These are phyloP conservation scores for Frankliniella intonsa DNA, from an alignment of 2,888 invertebrate species.

Conservation along the genomic window DNA sequence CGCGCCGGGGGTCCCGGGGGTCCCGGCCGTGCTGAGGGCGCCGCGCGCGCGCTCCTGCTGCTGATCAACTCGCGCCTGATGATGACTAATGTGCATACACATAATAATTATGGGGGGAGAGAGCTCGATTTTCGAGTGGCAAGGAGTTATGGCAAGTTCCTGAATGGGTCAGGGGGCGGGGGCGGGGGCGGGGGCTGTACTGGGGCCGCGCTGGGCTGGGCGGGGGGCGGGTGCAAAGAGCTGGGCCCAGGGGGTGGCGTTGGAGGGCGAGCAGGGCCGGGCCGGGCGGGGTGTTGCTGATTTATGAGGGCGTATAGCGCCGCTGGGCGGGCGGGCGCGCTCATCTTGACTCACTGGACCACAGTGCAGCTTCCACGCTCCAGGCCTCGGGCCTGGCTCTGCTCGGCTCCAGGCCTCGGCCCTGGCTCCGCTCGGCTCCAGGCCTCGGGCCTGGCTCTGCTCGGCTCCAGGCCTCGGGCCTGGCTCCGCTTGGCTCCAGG, in stretches of 20 bases:
- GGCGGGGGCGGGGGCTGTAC: not conserved
- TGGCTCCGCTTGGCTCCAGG: too few species aligned
- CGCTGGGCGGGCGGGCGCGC: slow-evolving; percentile 4
- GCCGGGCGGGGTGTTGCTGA: not conserved
- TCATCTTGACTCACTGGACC: not conserved
- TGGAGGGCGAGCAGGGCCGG: not conserved
- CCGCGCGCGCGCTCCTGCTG: too few species aligned
- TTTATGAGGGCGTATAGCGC: slow-evolving; percentile 13
- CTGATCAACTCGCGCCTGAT: too few species aligned
- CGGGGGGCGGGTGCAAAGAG: not conserved
- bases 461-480: too few species aligned
- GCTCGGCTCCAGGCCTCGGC: too few species aligned
- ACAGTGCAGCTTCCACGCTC: not conserved
- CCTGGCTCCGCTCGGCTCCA: too few species aligned
- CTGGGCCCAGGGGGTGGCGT: not conserved
- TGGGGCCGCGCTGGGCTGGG: not conserved
- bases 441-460: too few species aligned
- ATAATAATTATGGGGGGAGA: not conserved
- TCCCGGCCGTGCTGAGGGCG: too few species aligned
- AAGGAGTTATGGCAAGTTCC: not conserved
- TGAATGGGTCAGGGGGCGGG: not conserved
- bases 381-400: too few species aligned
- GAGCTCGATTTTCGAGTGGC: not conserved
- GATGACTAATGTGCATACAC: not conserved
- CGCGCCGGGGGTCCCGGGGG: too few species aligned